phyloP scores from a whole-genome alignment of 2,888 invertebrate genomes.

The Platycheirus albimanus region DNA sequence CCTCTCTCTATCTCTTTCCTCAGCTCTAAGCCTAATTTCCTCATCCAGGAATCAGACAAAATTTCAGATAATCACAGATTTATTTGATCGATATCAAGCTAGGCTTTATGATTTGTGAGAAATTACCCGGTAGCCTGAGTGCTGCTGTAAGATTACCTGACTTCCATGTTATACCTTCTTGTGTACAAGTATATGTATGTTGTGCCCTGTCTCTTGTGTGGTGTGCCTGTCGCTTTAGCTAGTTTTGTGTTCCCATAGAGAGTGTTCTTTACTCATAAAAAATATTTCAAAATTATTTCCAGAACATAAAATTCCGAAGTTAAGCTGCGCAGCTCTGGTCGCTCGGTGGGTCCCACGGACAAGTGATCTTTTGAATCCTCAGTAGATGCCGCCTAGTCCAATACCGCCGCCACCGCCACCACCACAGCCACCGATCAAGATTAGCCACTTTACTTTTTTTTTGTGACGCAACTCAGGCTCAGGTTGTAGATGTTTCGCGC shows the following conservation, averaged over 20 bases:
- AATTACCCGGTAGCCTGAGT: conserved; percentile 64
- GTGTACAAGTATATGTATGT: no score
- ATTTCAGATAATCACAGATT: conserved; percentile 68
- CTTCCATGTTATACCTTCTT: conserved; percentile 11
- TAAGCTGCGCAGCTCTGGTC: conserved; percentile 25
- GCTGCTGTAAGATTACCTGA: conserved; percentile 47
- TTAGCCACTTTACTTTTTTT: conserved; percentile 57
- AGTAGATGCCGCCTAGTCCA: conserved; percentile 60
- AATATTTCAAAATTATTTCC: conserved; percentile 68
- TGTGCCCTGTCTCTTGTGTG: no score
- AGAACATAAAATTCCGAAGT: conserved; percentile 67
- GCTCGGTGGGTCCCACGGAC: conserved; percentile 45
- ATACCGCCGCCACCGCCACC: no score
- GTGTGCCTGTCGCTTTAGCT: neutral
- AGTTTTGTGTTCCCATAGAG: neutral
- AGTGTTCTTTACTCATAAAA: conserved; percentile 44
- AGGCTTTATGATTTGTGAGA: conserved; percentile 55
- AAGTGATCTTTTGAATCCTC: conserved; percentile 38
- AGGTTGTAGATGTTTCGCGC: conserved; percentile 29
- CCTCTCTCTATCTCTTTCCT: conserved; percentile 6
- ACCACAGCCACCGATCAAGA: conserved; percentile 63
- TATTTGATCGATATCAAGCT: conserved; percentile 69
- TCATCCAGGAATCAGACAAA: conserved; percentile 42
- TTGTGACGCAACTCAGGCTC: conserved; percentile 10
- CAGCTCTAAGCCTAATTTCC: neutral